Evolutionary conservation across 2,888 invertebrate genomes (phyloP).

Genomic region (Cheilosia urbana): DNA sequence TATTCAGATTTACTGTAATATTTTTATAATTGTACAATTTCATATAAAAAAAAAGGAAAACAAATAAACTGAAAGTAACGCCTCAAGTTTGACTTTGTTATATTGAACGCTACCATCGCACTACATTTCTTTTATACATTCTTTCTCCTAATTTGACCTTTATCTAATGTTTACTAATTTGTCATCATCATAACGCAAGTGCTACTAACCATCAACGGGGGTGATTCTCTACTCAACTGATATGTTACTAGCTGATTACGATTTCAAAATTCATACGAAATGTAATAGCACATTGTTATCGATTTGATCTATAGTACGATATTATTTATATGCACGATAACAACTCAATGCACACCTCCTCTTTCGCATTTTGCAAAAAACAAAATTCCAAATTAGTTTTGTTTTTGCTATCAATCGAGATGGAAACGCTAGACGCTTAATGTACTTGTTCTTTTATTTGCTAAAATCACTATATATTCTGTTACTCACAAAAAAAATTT

Average conservation of each 20-base stretch:
- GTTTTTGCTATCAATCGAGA: conserved; percentile 1
- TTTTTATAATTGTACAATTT: conserved; percentile 73
- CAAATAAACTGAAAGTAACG: conserved; percentile 25
- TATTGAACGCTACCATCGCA: conserved; percentile 22
- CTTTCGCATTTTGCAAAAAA: not conserved
- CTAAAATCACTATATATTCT: conserved; percentile 35
- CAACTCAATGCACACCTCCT: conserved; percentile 5
- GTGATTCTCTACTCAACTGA: too few relatives aligned
- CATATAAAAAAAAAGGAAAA: conserved; percentile 30
- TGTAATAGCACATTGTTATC: not conserved
- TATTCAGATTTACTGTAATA: conserved; percentile 74
- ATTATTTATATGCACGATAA: conserved; percentile 3
- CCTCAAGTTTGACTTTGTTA: conserved; percentile 38
- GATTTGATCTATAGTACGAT: not conserved
- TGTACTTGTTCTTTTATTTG: conserved; percentile 47
- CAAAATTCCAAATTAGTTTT: conserved; percentile 2
- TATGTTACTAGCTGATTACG: not conserved
- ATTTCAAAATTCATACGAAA: not conserved
- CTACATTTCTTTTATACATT: not conserved
- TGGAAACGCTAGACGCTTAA: conserved; percentile 13
- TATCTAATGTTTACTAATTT: conserved; percentile 27
- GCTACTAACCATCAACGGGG: too few relatives aligned
- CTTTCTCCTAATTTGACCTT: not conserved
- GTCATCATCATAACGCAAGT: not conserved
- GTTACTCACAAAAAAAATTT: conserved; percentile 28